Evolutionary conservation across 2,888 invertebrate species (phyloP), one percentile per base, ranked within the genome.

Genomic region (Coleophora deauratella): DNA sequence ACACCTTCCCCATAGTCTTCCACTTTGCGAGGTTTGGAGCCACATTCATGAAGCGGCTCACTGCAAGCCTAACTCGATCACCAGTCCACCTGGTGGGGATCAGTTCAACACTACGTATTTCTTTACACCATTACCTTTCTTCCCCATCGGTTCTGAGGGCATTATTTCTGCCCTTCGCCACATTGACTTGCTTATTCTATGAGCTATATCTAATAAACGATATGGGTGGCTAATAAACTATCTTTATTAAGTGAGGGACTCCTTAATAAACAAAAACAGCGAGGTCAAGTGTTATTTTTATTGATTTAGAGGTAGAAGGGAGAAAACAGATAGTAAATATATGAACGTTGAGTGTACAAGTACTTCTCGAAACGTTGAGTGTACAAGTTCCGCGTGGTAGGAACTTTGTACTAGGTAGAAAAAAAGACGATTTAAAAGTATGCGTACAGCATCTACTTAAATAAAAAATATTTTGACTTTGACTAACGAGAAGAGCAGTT

Each of bases 211-310:
- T n/a, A n/a, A n/a, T n/a, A n/a, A 21, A 21, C 21, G 6, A 21
- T 6, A 6, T 21, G 21, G 3, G 21, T 4, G 21, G 3, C 21
- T 38, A 44, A 44, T 41, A 38, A 41, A 28, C 59, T 50, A 67
- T 67, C 59, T 70, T 67, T 69, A 71, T 73, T 71, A 66, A 70
- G 49, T 54, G 52, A 52, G 47, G 51, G 48, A 52, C 54, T 48
- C 50, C 60, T 66, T 65, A 65, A 67, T 68, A 21, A 21, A n/a
- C n/a, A n/a, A n/a, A n/a, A n/a, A n/a, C n/a, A n/a, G n/a, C n/a
- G n/a, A n/a, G n/a, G n/a, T n/a, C n/a, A n/a, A n/a, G n/a, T n/a
- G n/a, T n/a, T n/a, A n/a, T n/a, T n/a, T n/a, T n/a, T n/a, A n/a
- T n/a, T n/a, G n/a, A n/a, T n/a, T n/a, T n/a, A n/a, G n/a, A n/a